These are phyloP conservation scores for Meriones unguiculatus DNA, from an alignment of 2,113 vertebrate species.

Conservation along the genomic window DNA sequence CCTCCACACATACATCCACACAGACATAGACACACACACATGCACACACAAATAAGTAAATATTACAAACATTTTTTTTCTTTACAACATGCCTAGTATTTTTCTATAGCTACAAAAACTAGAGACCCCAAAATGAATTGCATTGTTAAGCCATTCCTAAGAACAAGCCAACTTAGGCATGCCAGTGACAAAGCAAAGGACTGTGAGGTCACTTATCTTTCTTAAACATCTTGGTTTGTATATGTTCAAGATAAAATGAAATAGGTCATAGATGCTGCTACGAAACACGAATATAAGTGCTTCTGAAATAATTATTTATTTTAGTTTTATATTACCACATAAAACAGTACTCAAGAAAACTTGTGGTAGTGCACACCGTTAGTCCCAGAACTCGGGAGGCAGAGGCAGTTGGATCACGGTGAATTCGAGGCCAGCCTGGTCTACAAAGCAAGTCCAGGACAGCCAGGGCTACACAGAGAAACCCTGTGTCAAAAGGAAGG, in stretches of 20 bases:
- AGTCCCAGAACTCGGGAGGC: background rate
- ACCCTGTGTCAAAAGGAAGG: background rate
- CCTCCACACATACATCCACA: background rate
- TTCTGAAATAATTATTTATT: background rate
- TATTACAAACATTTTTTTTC: background rate
- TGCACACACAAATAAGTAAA: background rate
- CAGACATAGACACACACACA: background rate
- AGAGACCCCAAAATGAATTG: background rate
- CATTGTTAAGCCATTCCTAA: background rate
- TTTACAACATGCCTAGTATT: background rate
- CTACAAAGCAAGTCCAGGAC: background rate
- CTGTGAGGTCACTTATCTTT: background rate
- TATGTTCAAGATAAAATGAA: conserved; percentile 39
- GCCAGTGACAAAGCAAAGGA: background rate
- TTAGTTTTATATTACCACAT: background rate
- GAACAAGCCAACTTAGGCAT: background rate
- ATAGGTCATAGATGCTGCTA: background rate
- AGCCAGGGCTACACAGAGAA: background rate
- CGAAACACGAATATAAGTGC: conserved; percentile 15
- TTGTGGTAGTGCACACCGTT: background rate
- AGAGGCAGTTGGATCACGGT: background rate
- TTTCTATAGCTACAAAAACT: background rate
- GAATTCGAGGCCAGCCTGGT: background rate
- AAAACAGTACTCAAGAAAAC: conserved; percentile 51
- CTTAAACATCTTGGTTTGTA: conserved; percentile 12